Percentiles rank a stretch among this genome's conserved stretches.
Evolutionary conservation across 2,888 invertebrate genomes (phyloP).

Genomic region (Junonia oenone): DNA sequence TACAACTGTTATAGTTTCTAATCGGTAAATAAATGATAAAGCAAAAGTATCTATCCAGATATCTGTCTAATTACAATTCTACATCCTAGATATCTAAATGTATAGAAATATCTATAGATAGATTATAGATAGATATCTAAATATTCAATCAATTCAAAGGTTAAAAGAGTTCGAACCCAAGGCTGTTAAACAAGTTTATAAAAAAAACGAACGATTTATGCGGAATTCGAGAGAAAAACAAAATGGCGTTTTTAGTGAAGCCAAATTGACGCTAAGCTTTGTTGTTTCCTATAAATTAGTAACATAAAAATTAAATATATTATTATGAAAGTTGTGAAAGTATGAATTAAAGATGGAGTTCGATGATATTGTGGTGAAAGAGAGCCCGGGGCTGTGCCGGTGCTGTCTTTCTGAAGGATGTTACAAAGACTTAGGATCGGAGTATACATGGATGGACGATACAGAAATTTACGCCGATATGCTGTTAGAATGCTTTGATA

Average conservation of each 20-base stretch:
- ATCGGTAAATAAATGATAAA: too few relatives aligned
- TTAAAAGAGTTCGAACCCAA: background rate
- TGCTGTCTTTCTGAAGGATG: slow-evolving; percentile 73
- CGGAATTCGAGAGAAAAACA: slow-evolving; percentile 14
- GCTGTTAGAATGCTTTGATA: slow-evolving; percentile 71
- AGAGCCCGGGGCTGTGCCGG: slow-evolving; percentile 70
- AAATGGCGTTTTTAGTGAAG: slow-evolving; percentile 29
- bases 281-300: slow-evolving; percentile 2
- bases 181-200: background rate
- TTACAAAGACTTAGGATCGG: slow-evolving; percentile 64
- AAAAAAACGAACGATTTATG: background rate
- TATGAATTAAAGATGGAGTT: slow-evolving; percentile 55
- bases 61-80: too few relatives aligned
- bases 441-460: slow-evolving; percentile 70
- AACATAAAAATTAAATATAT: background rate
- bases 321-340: slow-evolving; percentile 7
- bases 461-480: slow-evolving; percentile 73
- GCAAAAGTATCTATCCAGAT: too few relatives aligned
- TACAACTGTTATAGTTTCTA: too few relatives aligned
- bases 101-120: too few relatives aligned
- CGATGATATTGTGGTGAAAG: slow-evolving; percentile 63
- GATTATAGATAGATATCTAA: too few relatives aligned
- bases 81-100: too few relatives aligned
- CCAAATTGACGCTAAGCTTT: slow-evolving; percentile 15
- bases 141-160: too few relatives aligned